These are phyloP conservation scores for Syngnathus acus DNA, from an alignment of 2,797 vertebrate genomes.

Conservation along the genomic window DNA sequence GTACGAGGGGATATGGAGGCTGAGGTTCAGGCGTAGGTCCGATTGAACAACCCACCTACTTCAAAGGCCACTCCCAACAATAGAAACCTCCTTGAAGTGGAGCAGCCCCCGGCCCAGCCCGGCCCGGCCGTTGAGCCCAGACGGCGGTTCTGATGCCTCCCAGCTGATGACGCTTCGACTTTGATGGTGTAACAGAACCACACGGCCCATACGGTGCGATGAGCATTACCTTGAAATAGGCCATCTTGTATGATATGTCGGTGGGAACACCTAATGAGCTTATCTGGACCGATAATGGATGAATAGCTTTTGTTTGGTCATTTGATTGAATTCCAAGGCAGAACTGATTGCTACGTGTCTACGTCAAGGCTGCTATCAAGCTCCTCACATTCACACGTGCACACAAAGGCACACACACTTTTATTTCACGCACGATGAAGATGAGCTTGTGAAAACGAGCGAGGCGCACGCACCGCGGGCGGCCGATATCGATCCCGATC, in stretches of 20 bases:
- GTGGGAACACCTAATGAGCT: background rate
- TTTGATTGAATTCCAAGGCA: background rate
- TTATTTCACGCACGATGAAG: background rate
- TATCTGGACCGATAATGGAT: background rate
- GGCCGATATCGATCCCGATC: background rate
- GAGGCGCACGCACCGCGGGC: background rate
- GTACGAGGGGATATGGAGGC: background rate
- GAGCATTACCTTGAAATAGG: background rate
- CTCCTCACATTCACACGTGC: slow-evolving; percentile 10
- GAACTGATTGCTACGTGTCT: slow-evolving; percentile 47
- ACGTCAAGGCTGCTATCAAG: slow-evolving; percentile 49
- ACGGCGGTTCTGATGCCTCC: background rate
- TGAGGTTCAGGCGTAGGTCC: background rate
- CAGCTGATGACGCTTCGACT: background rate
- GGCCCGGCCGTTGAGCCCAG: background rate
- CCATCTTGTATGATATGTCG: background rate
- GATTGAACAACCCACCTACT: background rate
- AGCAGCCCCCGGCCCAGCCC: background rate
- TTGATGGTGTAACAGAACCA: background rate
- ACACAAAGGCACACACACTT: background rate
- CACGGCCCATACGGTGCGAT: background rate
- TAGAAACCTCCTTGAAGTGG: background rate
- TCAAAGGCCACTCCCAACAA: background rate
- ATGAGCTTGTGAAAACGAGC: background rate
- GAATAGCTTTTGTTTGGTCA: background rate